Base-by-base conservation (phyloP, 2,888 invertebrate genomes). In the Brachynemurus nebulosus region DNA sequence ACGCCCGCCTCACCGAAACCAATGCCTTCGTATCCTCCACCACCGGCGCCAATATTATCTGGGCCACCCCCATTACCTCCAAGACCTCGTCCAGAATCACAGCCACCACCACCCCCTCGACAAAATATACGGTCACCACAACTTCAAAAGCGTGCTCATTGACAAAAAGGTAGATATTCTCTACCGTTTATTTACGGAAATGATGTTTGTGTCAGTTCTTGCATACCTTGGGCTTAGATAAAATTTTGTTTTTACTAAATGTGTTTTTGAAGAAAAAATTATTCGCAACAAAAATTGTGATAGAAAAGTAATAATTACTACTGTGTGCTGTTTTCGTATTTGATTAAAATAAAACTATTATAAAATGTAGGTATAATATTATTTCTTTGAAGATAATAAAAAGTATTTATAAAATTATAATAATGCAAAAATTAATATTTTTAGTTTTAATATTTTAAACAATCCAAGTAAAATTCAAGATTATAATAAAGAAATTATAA, bases 61-160 rank as follows among this genome's bases (percentile, higher is more conserved):
- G 54, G 57, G 2, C 51, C 54, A n/a, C n/a, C n/a, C n/a, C 56
- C 58, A 40, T 68, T 74, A 43, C 73, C 74, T 12, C 74, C 74
- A 48, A 65, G 74, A 17, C 74, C 74, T 50, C 64, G 64, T 50
- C 69, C 74, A 44, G 70, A 63, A 45, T 65, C 69, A 42, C 67
- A 68, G 0, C 67, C 68, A 46, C 61, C 68, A 51, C 63, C 59
- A 50, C 56, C 54, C 54, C 55, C 70, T 53, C 69, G 68, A 55
- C 63, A 63, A 14, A n/a, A 12, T 6, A 7, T 17, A 16, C n/a
- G 17, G n/a, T 19, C 37, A 11, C 43, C 36, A 11, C 38, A 23
- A 18, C 8, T 34, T n/a, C 43, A 36, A 43, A 42, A 34, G 11
- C 54, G 64, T 42, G 59, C 61, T 19, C 64, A 65, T 63, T 65